Percentiles rank a stretch among this genome's conserved stretches.
These are phyloP conservation scores for Bilobella aurantiaca DNA, from an alignment of 1,140 invertebrate species.

Conservation along the genomic window DNA sequence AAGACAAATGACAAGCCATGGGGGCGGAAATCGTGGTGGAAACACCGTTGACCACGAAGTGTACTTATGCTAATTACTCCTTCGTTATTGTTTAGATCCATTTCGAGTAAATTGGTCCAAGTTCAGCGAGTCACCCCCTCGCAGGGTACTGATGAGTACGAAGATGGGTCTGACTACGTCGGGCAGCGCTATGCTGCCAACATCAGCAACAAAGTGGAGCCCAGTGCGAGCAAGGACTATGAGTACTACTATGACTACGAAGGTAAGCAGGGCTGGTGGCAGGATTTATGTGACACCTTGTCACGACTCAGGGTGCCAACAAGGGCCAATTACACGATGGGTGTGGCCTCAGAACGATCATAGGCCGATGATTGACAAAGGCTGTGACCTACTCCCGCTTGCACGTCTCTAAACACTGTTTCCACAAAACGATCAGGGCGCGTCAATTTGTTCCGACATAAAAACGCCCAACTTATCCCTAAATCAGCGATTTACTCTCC, in stretches of 20 bases:
- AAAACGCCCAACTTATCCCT: too few relatives aligned
- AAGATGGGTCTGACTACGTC: slow-evolving; percentile 20
- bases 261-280: background rate
- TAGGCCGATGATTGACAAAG: too few relatives aligned
- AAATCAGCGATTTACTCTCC: too few relatives aligned
- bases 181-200: slow-evolving; percentile 25
- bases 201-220: slow-evolving; percentile 9
- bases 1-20: slow-evolving; percentile 10
- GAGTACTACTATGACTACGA: slow-evolving; percentile 27
- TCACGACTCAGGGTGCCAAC: too few relatives aligned
- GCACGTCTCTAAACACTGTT: too few relatives aligned
- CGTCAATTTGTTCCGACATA: too few relatives aligned
- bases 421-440: too few relatives aligned
- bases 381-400: too few relatives aligned
- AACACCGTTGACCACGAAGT: too few relatives aligned
- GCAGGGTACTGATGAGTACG: slow-evolving; percentile 4
- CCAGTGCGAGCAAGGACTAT: slow-evolving; percentile 16
- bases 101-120: slow-evolving; percentile 5
- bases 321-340: too few relatives aligned
- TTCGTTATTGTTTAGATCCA: background rate
- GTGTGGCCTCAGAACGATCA: too few relatives aligned
- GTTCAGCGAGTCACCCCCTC: background rate
- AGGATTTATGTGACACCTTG: too few relatives aligned
- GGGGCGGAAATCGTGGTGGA: slow-evolving; percentile 1
- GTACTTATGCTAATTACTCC: background rate